Conservation (phyloP, 2,888 invertebrate species). For the Augiades crinisus region DNA sequence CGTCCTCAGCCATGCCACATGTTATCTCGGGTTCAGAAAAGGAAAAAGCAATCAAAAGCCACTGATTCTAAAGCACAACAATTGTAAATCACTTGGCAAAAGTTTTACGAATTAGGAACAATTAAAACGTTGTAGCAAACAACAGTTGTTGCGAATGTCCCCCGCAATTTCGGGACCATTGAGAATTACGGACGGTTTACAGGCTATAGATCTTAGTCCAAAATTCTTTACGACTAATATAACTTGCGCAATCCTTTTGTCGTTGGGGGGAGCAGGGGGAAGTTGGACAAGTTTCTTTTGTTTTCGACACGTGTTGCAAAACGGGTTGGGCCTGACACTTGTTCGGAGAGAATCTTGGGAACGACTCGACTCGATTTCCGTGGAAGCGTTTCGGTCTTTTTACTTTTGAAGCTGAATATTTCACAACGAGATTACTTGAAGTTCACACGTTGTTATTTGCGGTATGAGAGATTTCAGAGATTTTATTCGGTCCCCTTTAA, state of each 20-base stretch:
- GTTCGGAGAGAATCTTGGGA: constrained; percentile 58
- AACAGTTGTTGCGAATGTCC: constrained; percentile 79
- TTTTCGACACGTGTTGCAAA: constrained; percentile 77
- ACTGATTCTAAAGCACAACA: constrained; percentile 63
- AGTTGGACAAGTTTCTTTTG: constrained; percentile 73
- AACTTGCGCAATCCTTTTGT: constrained; percentile 80
- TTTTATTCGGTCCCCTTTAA: constrained; percentile 16
- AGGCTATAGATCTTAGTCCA: constrained; percentile 77
- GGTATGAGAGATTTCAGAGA: constrained; percentile 25
- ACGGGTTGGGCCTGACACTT: constrained; percentile 77
- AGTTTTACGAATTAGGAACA: constrained; percentile 79
- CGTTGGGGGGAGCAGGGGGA: constrained; percentile 52
- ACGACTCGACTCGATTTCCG: constrained; percentile 58
- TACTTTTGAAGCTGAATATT: constrained; percentile 45
- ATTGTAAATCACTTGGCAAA: constrained; percentile 68
- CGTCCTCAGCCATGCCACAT: constrained; percentile 40
- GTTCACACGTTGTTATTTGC: constrained; percentile 28
- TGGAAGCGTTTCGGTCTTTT: constrained; percentile 50
- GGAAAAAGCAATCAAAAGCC: constrained; percentile 43
- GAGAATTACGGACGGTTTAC: constrained; percentile 74
- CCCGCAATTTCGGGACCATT: constrained; percentile 76
- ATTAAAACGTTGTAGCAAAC: constrained; percentile 78
- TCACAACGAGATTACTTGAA: constrained; percentile 42
- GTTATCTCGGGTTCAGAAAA: constrained; percentile 42
- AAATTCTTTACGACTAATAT: constrained; percentile 79